Evolutionary conservation across 2,113 vertebrate genomes (phyloP).

Genomic region (Riparia riparia): DNA sequence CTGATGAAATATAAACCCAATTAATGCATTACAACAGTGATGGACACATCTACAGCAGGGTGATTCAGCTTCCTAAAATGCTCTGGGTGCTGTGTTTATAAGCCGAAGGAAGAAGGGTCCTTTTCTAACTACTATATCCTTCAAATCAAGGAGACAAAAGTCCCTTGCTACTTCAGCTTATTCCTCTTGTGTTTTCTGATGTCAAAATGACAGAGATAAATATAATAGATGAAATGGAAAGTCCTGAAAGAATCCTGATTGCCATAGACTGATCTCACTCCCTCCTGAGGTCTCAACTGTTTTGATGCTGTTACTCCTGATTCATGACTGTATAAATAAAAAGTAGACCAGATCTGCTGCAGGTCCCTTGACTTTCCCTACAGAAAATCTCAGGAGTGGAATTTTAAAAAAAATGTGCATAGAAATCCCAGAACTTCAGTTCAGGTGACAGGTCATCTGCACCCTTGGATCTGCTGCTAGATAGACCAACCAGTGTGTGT

Average conservation of each 20-base stretch:
- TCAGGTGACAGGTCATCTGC: neutral
- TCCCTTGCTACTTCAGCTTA: neutral
- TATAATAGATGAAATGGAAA: neutral
- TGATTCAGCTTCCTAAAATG: neutral
- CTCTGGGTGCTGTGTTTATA: neutral
- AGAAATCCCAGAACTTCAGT: neutral
- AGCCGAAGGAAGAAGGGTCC: neutral
- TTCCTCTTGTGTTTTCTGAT: neutral
- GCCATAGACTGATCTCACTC: neutral
- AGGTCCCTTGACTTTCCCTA: neutral
- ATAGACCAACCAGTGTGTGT: neutral
- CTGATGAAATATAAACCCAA: no score
- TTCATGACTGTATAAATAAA: neutral
- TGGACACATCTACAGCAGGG: neutral
- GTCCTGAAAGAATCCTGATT: neutral
- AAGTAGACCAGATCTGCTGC: neutral
- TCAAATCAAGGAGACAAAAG: neutral
- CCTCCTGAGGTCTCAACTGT: neutral
- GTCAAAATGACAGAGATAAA: neutral
- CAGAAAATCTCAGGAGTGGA: neutral
- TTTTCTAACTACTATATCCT: neutral
- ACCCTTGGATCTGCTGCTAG: neutral
- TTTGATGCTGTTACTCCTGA: neutral
- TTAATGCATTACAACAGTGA: neutral
- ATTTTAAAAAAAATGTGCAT: accelerated